Base-by-base conservation (phyloP, 2,797 vertebrate species). In the Syncerus caffer region DNA sequence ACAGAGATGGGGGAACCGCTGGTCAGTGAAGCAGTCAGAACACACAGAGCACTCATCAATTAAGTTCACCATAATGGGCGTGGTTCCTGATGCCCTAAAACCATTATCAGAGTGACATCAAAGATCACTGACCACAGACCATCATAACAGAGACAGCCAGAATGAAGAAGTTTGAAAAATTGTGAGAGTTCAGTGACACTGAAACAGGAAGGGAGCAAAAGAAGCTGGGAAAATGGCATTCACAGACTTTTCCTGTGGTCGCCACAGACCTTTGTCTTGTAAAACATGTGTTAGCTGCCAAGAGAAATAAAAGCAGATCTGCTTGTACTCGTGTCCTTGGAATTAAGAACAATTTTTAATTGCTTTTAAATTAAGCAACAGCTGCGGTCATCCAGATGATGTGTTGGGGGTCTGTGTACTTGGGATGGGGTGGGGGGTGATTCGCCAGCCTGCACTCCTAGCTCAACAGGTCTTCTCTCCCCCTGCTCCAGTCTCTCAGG, bases 401-500 rank as follows among this genome's bases (percentile, higher is more conserved):
- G 29, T 17, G 42, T 5, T 21, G 6, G 9, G 1, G 11, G 7
- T 6, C 19, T 42, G 57, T n/a, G 64, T 5, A 2, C 13, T 3
- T 13, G 55, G 79, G 64, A 6, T 7, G 3, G 2, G 45, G 4
- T 17, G 7, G 7, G 29, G 31, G 45, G 67, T 71, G 64, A 14
- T 3, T 76, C 9, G 4, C 6, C 58, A 80, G 16, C 42, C 50
- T 19, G 62, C 45, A 90, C 58, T 31, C 6, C 19, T 57, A 87
- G 27, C 13, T 93, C 62, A 93, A 8, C 74, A 85, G 53, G 0
- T 38, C 64, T 21, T 82, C 58, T 60, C 9, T 82, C 62, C 45
- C 23, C 0, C 53, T 13, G 1, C 51, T 25, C 51, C 90, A 98
- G 97, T 96, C 38, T 97, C 98, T 76, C 97, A 34, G 51, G 51